Percentiles rank a stretch among this genome's conserved stretches.
phyloP scores from a whole-genome alignment of 2,113 vertebrate species.

The Pedetes capensis region DNA sequence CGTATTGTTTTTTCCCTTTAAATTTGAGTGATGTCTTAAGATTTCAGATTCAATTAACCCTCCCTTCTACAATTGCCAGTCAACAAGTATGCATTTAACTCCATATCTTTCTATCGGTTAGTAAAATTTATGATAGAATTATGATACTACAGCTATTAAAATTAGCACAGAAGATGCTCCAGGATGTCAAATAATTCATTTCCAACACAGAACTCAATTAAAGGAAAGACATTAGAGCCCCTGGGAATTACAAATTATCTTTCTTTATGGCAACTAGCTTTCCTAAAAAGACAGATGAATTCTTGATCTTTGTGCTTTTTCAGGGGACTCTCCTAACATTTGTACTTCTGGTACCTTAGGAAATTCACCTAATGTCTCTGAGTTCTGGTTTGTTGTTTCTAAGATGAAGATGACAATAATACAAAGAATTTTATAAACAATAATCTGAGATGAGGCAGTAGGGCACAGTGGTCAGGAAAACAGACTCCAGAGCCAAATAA shows the following conservation, averaged over 20 bases:
- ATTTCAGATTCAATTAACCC: conserved; percentile 23
- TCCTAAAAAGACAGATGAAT: conserved; percentile 28
- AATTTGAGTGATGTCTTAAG: not conserved
- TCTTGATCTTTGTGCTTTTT: conserved; percentile 25
- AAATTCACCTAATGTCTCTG: conserved; percentile 10
- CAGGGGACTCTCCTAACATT: conserved; percentile 33
- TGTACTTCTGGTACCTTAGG: conserved; percentile 21
- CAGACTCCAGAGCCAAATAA: not conserved
- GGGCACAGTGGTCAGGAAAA: not conserved
- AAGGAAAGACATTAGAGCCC: conserved; percentile 46
- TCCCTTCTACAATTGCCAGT: conserved; percentile 6
- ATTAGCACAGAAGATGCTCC: conserved; percentile 53
- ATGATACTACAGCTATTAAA: conserved; percentile 44
- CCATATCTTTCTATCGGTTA: conserved; percentile 46
- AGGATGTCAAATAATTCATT: conserved; percentile 65
- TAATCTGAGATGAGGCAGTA: not conserved
- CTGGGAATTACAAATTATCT: conserved; percentile 59
- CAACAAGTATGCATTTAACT: conserved; percentile 41
- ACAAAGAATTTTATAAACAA: conserved; percentile 5
- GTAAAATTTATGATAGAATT: conserved; percentile 59
- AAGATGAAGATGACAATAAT: not conserved
- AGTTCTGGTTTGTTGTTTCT: conserved; percentile 40
- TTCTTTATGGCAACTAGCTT: conserved; percentile 20
- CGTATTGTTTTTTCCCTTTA: not conserved
- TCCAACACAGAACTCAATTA: conserved; percentile 65